Evolutionary conservation across 2,888 invertebrate genomes (phyloP).

Genomic region (Drosophila lacicola): DNA sequence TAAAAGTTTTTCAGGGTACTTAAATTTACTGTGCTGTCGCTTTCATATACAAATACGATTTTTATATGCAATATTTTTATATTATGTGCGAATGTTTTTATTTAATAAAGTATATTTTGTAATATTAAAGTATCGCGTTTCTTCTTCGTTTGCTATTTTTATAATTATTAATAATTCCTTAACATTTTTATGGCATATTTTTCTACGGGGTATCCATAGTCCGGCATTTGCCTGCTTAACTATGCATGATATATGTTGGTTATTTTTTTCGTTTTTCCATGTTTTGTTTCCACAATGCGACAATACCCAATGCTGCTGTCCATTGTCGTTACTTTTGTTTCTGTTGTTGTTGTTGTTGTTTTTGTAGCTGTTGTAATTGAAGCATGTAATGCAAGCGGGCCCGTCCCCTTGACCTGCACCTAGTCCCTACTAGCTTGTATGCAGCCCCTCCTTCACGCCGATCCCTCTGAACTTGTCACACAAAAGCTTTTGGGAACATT

Average conservation of each 20-base stretch:
- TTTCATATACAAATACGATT: too few species aligned
- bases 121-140: too few species aligned
- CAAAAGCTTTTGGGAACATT: slow-evolving; percentile 79
- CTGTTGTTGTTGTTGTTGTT: slow-evolving; percentile 61
- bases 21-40: too few species aligned
- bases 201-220: slow-evolving; percentile 14
- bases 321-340: slow-evolving; percentile 55
- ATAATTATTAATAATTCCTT: slow-evolving; percentile 12
- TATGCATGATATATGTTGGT: slow-evolving; percentile 19
- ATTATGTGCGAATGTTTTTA: background rate
- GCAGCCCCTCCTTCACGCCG: background rate
- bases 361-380: slow-evolving; percentile 78
- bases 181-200: background rate
- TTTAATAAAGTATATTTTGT: background rate
- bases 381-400: slow-evolving; percentile 74
- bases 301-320: slow-evolving; percentile 65
- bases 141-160: slow-evolving; percentile 1
- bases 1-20: too few species aligned
- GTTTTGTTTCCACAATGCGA: slow-evolving; percentile 60
- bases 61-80: too few species aligned
- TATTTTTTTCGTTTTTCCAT: slow-evolving; percentile 17
- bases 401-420: slow-evolving; percentile 30
- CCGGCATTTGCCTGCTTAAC: background rate
- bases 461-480: slow-evolving; percentile 63
- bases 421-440: slow-evolving; percentile 10